Evolutionary conservation across 2,888 invertebrate genomes (phyloP).

Genomic region (Mimachlamys varia): DNA sequence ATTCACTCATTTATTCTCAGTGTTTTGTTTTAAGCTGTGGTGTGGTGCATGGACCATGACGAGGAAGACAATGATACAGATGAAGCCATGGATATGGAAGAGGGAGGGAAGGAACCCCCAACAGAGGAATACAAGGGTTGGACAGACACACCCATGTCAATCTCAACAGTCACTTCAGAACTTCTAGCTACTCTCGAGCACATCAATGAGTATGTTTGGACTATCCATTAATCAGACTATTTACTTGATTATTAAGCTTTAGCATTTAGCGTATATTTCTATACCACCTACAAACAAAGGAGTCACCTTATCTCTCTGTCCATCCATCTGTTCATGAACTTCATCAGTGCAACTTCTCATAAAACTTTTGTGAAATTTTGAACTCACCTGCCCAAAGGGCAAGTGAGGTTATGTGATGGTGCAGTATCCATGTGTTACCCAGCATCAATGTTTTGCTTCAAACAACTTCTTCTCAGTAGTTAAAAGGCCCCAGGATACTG

Average conservation of each 20-base stretch:
- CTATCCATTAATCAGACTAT: background rate
- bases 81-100: background rate
- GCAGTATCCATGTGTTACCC: too few species aligned
- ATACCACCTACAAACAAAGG: too few species aligned
- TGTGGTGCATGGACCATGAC: conserved; percentile 55
- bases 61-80: conserved; percentile 43
- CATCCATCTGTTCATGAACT: too few species aligned
- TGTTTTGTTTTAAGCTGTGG: conserved; percentile 47
- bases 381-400: too few species aligned
- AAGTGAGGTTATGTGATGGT: too few species aligned
- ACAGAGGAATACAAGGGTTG: conserved; percentile 45
- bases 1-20: background rate
- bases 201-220: background rate
- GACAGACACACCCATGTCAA: conserved; percentile 45
- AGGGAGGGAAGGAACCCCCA: conserved; percentile 13
- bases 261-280: too few species aligned
- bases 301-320: too few species aligned
- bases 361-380: too few species aligned
- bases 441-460: too few species aligned
- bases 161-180: conserved; percentile 46
- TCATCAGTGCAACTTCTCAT: too few species aligned
- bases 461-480: too few species aligned
- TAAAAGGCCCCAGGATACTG: too few species aligned
- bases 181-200: conserved; percentile 40
- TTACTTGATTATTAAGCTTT: background rate